A percentile compares a stretch with the other conserved stretches of the same genome.
These are phyloP conservation scores for Melanocharis versteri DNA, from an alignment of 2,113 vertebrate species.

Conservation along the genomic window DNA sequence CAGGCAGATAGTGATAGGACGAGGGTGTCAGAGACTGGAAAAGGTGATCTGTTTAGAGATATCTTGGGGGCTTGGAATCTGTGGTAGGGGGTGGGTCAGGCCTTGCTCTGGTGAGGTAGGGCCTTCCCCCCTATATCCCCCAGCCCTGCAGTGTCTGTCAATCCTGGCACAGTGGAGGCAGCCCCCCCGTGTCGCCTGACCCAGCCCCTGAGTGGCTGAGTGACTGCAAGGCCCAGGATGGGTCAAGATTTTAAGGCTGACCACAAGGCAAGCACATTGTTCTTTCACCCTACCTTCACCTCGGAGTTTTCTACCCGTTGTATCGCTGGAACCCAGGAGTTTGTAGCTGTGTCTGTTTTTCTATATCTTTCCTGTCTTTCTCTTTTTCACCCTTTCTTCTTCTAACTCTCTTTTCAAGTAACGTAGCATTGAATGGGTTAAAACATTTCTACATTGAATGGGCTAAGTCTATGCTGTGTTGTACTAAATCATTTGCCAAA, in stretches of 20 bases:
- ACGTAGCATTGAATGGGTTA: rapidly evolving
- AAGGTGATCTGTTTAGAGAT: neutral
- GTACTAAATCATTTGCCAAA: neutral
- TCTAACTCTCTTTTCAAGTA: neutral
- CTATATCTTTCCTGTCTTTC: neutral
- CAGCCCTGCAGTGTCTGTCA: neutral
- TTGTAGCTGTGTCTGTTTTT: neutral
- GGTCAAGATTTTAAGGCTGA: neutral
- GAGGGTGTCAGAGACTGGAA: neutral
- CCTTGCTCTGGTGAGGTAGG: neutral
- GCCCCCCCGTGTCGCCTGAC: neutral
- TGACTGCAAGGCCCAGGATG: neutral
- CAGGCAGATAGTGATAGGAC: neutral
- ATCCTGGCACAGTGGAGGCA: neutral
- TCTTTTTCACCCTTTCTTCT: neutral
- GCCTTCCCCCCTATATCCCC: too few species aligned
- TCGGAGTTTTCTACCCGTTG: neutral
- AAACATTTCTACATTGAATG: neutral
- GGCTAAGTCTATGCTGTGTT: neutral
- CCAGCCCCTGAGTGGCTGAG: neutral
- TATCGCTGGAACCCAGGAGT: rapidly evolving
- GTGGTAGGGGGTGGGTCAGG: neutral
- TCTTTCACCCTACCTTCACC: neutral
- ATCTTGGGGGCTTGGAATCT: neutral
- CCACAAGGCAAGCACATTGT: too few species aligned